Evolutionary conservation across 2,888 invertebrate species (phyloP), one percentile per base, ranked within the genome.

Genomic region (Lysandra bellargus): DNA sequence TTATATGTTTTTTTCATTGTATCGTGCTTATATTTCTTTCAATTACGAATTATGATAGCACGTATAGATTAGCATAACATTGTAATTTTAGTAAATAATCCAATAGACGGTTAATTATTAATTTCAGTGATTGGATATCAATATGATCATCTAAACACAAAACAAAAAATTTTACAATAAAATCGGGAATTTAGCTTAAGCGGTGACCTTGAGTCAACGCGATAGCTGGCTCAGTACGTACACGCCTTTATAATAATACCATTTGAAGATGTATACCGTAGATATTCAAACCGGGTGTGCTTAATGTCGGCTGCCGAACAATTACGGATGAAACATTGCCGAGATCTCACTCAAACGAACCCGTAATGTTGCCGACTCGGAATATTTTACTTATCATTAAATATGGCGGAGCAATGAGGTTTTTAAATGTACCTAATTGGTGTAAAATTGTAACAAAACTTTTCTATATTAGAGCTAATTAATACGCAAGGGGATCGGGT

Each of bases 291-390:
- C 78, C 80, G 78, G 80, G 57, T 80, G 80, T 75, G 64, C 57
- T 80, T 80, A 80, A 80, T 80, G 76, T 78, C 33, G 77, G 79
- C 23, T 76, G 30, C 75, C 76, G 30, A 76, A 75, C 80, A 80
- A 57, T 80, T 75, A 78, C 73, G 49, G 30, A 69, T 44, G 69
- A 78, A 76, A 76, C 30, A 76, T 76, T 76, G 53, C 76, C 30
- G 33, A 12, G 76, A 33, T 53, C 49, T 53, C 30, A 53, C 76
- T 53, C 76, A 33, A 53, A 53, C 44, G 53, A 17, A 76, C 76
- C 53, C 30, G 33, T 57, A 76, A 76, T 49, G 53, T 76, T 30
- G 37, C 33, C 23, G 33, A 69, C 69, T 69, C 14, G 69, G 69
- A 69, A 37, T 69, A 69, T 69, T 69, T 69, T 69, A 69, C 69